A percentile compares a stretch with the other conserved stretches of the same genome.
Evolutionary conservation across 1,140 invertebrate genomes (phyloP).

Genomic region (Galendromus occidentalis): DNA sequence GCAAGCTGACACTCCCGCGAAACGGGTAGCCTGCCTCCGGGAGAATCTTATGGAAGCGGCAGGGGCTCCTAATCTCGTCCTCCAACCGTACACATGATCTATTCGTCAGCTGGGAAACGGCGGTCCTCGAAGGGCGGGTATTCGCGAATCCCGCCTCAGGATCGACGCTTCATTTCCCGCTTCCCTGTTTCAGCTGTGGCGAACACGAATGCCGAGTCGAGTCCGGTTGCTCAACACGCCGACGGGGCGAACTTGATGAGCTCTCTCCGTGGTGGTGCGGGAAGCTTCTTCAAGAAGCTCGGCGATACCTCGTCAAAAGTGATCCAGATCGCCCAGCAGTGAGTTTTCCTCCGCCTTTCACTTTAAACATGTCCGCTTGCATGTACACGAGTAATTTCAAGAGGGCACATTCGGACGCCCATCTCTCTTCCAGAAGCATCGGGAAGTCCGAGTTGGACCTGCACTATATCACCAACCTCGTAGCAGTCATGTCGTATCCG

Average conservation of each 20-base stretch:
- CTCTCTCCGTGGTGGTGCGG: slow-evolving; percentile 57
- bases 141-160: no score
- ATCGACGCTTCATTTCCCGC: no score
- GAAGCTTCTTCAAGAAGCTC: slow-evolving; percentile 70
- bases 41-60: no score
- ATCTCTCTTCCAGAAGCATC: neutral
- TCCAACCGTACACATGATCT: no score
- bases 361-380: slow-evolving; percentile 20
- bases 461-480: slow-evolving; percentile 3
- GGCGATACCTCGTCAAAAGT: slow-evolving; percentile 90
- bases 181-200: no score
- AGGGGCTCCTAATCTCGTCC: no score
- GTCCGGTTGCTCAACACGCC: neutral
- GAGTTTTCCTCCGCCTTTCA: slow-evolving; percentile 28
- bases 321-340: slow-evolving; percentile 86
- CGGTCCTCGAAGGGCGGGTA: no score
- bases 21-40: no score
- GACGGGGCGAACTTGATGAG: slow-evolving; percentile 45
- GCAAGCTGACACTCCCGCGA: no score
- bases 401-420: slow-evolving; percentile 40
- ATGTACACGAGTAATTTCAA: no score
- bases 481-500: slow-evolving; percentile 72
- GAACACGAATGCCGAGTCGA: no score
- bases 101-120: no score
- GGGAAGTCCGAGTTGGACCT: neutral